Evolutionary conservation across 2,113 vertebrate species (phyloP).

Genomic region (Anhinga anhinga): DNA sequence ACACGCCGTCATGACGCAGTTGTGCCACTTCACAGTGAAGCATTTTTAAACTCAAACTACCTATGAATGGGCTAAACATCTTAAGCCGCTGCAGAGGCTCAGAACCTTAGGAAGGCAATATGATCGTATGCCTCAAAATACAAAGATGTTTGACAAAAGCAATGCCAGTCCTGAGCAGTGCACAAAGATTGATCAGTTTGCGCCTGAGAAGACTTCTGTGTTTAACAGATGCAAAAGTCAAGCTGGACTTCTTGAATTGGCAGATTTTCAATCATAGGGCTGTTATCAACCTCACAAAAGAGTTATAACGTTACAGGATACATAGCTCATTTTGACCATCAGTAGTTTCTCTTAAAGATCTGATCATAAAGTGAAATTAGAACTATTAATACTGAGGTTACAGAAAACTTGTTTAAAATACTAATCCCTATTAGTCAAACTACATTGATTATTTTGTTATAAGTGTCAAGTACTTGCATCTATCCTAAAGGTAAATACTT

Average conservation of each 20-base stretch:
- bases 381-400: background rate
- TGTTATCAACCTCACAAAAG: background rate
- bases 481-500: background rate
- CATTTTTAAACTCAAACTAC: background rate
- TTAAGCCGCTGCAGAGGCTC: background rate
- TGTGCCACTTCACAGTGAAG: background rate
- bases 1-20: rapidly evolving
- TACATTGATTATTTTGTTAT: background rate
- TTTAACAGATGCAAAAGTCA: background rate
- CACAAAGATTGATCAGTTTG: background rate
- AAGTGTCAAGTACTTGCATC: background rate
- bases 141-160: background rate
- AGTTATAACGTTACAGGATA: background rate
- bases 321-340: background rate
- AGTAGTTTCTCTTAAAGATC: background rate
- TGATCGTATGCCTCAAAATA: background rate
- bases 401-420: background rate
- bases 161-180: background rate
- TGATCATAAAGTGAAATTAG: background rate
- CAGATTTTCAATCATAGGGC: background rate
- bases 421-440: background rate
- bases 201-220: background rate
- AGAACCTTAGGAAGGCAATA: background rate
- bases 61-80: background rate
- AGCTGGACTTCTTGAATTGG: background rate